These are phyloP conservation scores for Andricus curvator DNA, from an alignment of 2,888 invertebrate genomes.

Conservation along the genomic window DNA sequence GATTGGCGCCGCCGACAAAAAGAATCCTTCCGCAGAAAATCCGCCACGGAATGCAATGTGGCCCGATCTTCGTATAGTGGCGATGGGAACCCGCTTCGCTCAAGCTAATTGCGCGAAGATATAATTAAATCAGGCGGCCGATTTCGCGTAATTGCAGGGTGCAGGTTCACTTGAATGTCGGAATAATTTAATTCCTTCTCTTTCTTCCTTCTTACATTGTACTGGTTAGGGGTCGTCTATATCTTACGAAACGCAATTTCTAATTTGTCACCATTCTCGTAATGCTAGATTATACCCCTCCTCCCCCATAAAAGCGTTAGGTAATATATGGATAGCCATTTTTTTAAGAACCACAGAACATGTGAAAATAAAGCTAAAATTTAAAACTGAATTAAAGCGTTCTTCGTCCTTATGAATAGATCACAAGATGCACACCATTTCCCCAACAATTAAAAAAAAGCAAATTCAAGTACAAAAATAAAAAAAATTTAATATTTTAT, in stretches of 20 bases:
- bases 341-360: background rate
- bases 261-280: too few species aligned
- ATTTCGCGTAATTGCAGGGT: conserved; percentile 55
- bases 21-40: conserved; percentile 50
- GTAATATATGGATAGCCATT: background rate
- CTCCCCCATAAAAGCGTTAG: too few species aligned
- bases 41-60: conserved; percentile 47
- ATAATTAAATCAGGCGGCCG: conserved; percentile 63
- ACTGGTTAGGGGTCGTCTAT: background rate
- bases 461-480: too few species aligned
- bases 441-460: too few species aligned
- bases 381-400: too few species aligned
- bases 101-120: conserved; percentile 64
- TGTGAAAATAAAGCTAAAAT: too few species aligned
- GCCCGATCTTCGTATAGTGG: conserved; percentile 27
- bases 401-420: too few species aligned
- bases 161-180: conserved; percentile 47
- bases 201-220: background rate
- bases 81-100: conserved; percentile 40
- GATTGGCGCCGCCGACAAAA: conserved; percentile 55
- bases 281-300: too few species aligned
- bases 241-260: too few species aligned
- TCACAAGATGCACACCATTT: too few species aligned
- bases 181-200: conserved; percentile 44
- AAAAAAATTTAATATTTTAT: too few species aligned